These are phyloP conservation scores for Ammodytes dubius DNA, from an alignment of 2,113 vertebrate species.

Conservation along the genomic window DNA sequence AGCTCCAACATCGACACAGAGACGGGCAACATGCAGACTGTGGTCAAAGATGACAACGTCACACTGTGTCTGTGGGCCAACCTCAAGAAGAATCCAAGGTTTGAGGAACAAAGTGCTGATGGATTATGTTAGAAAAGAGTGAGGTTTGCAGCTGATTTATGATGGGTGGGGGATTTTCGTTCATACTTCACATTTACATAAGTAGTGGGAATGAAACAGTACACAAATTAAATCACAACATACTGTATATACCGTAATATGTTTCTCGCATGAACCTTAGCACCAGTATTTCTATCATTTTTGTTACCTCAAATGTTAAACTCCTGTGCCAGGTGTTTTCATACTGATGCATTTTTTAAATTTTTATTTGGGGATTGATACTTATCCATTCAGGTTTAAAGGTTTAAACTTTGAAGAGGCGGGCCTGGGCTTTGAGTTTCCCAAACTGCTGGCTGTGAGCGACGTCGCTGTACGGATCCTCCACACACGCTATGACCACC, in stretches of 20 bases:
- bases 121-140: background rate
- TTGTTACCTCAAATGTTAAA: background rate
- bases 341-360: no score
- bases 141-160: background rate
- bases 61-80: conserved; percentile 94
- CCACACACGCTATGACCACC: conserved; percentile 90
- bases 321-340: background rate
- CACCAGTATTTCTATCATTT: background rate
- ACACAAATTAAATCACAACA: no score
- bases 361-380: no score
- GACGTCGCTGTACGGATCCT: conserved; percentile 87
- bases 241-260: no score
- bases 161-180: no score
- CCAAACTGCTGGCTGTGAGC: conserved; percentile 85
- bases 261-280: background rate
- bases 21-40: conserved; percentile 92
- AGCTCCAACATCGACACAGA: conserved; percentile 85
- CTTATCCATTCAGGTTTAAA: conserved; percentile 82
- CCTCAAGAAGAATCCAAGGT: conserved; percentile 92
- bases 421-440: conserved; percentile 87
- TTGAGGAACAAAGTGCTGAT: background rate
- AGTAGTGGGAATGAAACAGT: background rate
- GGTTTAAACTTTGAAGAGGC: conserved; percentile 81
- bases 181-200: background rate
- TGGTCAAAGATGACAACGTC: conserved; percentile 84